Evolutionary conservation across 2,888 invertebrate genomes (phyloP), one percentile per base, ranked within the genome.

Genomic region (Torymus texanus): DNA sequence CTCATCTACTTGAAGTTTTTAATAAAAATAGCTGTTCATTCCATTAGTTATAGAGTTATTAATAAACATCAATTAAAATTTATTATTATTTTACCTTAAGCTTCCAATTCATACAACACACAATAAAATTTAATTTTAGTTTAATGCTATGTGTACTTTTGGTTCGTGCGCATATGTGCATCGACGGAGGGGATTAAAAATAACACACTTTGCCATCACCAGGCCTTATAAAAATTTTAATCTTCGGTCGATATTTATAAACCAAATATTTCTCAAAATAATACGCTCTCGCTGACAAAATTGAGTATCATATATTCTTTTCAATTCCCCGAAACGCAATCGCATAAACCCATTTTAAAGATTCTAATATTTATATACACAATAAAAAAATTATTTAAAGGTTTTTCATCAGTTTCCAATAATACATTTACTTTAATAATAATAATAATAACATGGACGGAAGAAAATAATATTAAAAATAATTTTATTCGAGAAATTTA

Each of bases 61-160:
- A 29, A 29, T 29, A 8, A 29, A 5, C 5, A 8, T 24, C 16
- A 14, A 63, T 63, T 63, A 50, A 18, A 2, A 18, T 51, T 51
- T 65, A 65, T 65, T 65, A 16, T 41, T 50, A 50, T 16, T 14
- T 55, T 24, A n/a, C 67, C 67, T 67, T 67, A 55, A 67, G 67
- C 8, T 67, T 24, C 4, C 67, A 41, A 8, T 55, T 16, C 14
- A 14, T 2, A 24, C 14, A 50, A 18, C 63, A 24, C 16, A 16
- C 21, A 67, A 67, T 55, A 67, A 55, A 58, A 58, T 71, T 61
- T 71, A 71, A 71, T 61, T 71, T 71, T 71, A 51, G 61, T 61
- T 61, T 71, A 58, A 16, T 58, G 41, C 29, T 5, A 58, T 58
- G 71, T 56, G 71, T 56, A 68, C 58, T 29, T n/a, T 41, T 16